Evolutionary conservation across 2,888 invertebrate genomes (phyloP).

Genomic region (Eueremaeus valkanovi): DNA sequence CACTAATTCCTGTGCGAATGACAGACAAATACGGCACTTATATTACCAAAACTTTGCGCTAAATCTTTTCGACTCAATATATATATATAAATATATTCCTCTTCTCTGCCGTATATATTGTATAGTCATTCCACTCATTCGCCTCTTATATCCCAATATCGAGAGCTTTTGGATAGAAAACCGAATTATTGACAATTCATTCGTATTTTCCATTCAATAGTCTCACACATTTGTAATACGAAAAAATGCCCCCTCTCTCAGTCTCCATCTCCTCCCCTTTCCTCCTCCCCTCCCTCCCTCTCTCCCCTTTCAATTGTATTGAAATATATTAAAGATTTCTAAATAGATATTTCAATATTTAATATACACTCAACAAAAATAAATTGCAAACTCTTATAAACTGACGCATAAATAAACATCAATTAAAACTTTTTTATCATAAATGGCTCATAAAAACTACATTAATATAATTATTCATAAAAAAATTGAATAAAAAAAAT

Average conservation of each 20-base stretch:
- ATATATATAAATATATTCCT: neutral
- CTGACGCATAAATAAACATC: too few relatives aligned
- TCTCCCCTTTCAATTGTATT: neutral
- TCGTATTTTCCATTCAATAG: too few relatives aligned
- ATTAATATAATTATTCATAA: too few relatives aligned
- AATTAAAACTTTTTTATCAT: too few relatives aligned
- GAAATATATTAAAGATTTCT: too few relatives aligned
- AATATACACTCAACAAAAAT: too few relatives aligned
- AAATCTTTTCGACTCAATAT: neutral
- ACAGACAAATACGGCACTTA: too few relatives aligned
- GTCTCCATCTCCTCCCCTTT: neutral
- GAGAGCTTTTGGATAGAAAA: neutral
- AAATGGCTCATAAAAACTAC: too few relatives aligned
- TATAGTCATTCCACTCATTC: neutral
- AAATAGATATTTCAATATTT: too few relatives aligned
- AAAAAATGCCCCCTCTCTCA: neutral
- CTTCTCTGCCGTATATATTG: neutral
- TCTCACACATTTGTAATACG: neutral
- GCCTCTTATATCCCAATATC: neutral
- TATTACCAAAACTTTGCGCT: neutral
- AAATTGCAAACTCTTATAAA: too few relatives aligned
- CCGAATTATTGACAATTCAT: neutral
- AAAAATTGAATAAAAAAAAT: too few relatives aligned
- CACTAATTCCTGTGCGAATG: too few relatives aligned
- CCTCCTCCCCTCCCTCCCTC: neutral